Evolutionary conservation across 2,113 vertebrate genomes (phyloP).

Genomic region (Ia io): DNA sequence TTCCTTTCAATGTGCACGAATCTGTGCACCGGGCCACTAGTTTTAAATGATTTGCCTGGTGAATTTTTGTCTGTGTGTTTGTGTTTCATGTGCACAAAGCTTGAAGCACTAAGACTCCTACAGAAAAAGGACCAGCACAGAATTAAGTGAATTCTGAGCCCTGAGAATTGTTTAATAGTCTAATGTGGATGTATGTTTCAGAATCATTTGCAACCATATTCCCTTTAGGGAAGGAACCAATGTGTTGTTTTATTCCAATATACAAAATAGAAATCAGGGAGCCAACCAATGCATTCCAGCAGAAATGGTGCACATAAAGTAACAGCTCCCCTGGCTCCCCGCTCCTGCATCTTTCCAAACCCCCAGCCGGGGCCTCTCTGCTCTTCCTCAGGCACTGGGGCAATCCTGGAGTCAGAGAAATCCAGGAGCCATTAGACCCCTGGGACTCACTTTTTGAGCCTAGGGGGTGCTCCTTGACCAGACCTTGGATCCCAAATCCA

Average conservation of each 20-base stretch:
- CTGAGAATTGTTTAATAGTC: neutral
- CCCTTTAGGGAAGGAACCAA: neutral
- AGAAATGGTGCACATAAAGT: neutral
- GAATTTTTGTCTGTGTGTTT: neutral
- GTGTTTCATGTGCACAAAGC: neutral
- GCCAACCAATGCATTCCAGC: neutral
- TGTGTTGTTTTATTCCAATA: neutral
- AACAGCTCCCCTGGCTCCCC: neutral
- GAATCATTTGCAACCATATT: neutral
- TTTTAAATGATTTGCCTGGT: neutral
- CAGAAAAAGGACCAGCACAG: neutral
- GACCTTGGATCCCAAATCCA: neutral
- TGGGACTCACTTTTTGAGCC: neutral
- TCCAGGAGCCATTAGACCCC: neutral
- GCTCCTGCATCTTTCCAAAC: neutral
- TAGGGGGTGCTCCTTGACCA: neutral
- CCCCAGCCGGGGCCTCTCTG: neutral
- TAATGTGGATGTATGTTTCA: neutral
- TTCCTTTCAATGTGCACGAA: no score
- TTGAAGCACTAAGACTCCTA: neutral
- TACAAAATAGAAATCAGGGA: neutral
- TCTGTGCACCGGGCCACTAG: no score
- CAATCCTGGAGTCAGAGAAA: neutral
- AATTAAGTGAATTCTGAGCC: neutral
- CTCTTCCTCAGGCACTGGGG: neutral